phyloP scores from a whole-genome alignment of 2,797 vertebrate genomes.

The Enteromius argenteus region DNA sequence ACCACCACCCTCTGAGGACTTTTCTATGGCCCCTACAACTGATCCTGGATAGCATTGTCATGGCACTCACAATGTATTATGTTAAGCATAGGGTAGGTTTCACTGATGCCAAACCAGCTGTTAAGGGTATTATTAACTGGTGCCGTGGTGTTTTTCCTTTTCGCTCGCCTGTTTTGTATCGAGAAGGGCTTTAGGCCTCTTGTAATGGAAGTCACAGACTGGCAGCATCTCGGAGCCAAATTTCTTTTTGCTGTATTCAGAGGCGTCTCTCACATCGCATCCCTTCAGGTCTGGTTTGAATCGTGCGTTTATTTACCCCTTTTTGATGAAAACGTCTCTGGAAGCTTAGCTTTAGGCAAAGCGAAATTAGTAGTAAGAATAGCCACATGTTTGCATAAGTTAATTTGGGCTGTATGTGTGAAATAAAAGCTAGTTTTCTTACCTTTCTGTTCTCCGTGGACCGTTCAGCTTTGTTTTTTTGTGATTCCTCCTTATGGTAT shows the following conservation, averaged over 20 bases:
- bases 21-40: constrained; percentile 48
- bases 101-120: constrained; percentile 50
- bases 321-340: constrained; percentile 68
- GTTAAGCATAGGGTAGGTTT: constrained; percentile 42
- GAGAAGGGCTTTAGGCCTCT: constrained; percentile 16
- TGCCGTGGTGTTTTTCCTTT: constrained; percentile 42
- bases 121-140: constrained; percentile 47
- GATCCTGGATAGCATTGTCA: constrained; percentile 50
- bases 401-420: neutral
- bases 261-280: neutral
- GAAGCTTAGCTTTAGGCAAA: constrained; percentile 72
- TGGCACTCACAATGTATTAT: constrained; percentile 40
- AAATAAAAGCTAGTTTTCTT: constrained; percentile 4
- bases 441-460: neutral
- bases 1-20: constrained; percentile 40
- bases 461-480: constrained; percentile 7
- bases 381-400: constrained; percentile 15
- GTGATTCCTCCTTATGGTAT: constrained; percentile 46
- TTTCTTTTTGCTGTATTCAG: constrained; percentile 29
- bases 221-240: constrained; percentile 8
- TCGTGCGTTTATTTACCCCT: constrained; percentile 67
- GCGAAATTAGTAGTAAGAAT: constrained; percentile 27
- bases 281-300: constrained; percentile 42
- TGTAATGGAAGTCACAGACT: constrained; percentile 40
- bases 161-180: constrained; percentile 7